phyloP scores from a whole-genome alignment of 2,113 vertebrate genomes.

The Cyanoliseus patagonus region DNA sequence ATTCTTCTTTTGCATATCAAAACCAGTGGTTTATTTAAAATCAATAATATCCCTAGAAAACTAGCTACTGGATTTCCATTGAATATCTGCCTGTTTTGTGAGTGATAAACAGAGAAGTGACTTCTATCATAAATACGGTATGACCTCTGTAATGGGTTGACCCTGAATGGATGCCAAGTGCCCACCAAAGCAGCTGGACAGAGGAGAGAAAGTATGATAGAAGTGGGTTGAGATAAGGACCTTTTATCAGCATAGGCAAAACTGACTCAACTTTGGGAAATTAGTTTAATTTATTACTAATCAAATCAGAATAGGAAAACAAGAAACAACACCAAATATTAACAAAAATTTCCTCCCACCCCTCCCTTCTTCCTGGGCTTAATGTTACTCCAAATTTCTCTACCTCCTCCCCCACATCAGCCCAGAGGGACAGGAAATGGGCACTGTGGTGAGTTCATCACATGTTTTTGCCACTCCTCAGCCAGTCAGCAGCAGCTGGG shows the following conservation, averaged over 20 bases:
- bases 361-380: background rate
- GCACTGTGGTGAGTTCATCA: background rate
- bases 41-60: background rate
- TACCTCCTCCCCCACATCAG: background rate
- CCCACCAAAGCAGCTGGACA: background rate
- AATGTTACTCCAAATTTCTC: background rate
- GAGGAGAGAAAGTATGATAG: background rate
- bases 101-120: background rate
- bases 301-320: background rate
- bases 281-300: background rate
- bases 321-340: background rate
- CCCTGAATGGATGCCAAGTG: background rate
- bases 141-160: background rate
- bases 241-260: background rate
- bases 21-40: background rate
- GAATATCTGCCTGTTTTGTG: background rate
- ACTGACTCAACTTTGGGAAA: fast-evolving
- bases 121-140: background rate
- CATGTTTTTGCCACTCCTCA: background rate
- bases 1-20: background rate
- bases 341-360: background rate
- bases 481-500: background rate
- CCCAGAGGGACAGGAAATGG: background rate
- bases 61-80: background rate
- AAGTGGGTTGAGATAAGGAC: background rate